Percentiles rank a stretch among this genome's conserved stretches.
phyloP scores from a whole-genome alignment of 1,140 invertebrate species.

The Drosophila novamexicana region DNA sequence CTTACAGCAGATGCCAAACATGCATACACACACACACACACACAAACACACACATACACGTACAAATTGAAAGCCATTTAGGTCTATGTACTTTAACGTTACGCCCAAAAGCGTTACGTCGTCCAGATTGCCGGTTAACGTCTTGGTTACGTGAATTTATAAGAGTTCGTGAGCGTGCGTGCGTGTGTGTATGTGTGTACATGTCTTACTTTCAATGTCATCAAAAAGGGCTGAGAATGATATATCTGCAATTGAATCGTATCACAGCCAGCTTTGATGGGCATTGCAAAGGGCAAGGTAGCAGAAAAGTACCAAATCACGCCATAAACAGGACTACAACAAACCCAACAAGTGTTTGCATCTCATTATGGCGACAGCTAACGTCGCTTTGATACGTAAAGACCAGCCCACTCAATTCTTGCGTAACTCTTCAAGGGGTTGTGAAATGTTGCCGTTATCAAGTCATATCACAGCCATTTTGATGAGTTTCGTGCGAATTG shows the following conservation, averaged over 20 bases:
- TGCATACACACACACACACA: slow-evolving; percentile 11
- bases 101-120: slow-evolving; percentile 62
- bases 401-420: slow-evolving; percentile 56
- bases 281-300: slow-evolving; percentile 78
- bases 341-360: slow-evolving; percentile 70
- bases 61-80: slow-evolving; percentile 47
- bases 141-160: slow-evolving; percentile 64
- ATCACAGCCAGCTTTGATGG: slow-evolving; percentile 84
- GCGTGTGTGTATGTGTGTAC: slow-evolving; percentile 19
- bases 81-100: slow-evolving; percentile 54
- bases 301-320: slow-evolving; percentile 3
- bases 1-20: slow-evolving; percentile 47
- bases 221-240: slow-evolving; percentile 84
- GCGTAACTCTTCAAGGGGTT: slow-evolving; percentile 84
- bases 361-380: slow-evolving; percentile 8
- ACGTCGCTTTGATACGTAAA: background rate
- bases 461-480: slow-evolving; percentile 84
- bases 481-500: slow-evolving; percentile 80
- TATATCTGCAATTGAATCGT: slow-evolving; percentile 80
- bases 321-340: slow-evolving; percentile 8
- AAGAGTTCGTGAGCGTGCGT: slow-evolving; percentile 10
- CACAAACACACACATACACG: slow-evolving; percentile 21
- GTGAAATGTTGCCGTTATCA: slow-evolving; percentile 78
- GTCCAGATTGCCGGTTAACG: slow-evolving; percentile 41
- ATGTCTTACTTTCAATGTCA: slow-evolving; percentile 84